Conservation (phyloP, 2,888 invertebrate genomes). For the Hydropsyche betteni region DNA sequence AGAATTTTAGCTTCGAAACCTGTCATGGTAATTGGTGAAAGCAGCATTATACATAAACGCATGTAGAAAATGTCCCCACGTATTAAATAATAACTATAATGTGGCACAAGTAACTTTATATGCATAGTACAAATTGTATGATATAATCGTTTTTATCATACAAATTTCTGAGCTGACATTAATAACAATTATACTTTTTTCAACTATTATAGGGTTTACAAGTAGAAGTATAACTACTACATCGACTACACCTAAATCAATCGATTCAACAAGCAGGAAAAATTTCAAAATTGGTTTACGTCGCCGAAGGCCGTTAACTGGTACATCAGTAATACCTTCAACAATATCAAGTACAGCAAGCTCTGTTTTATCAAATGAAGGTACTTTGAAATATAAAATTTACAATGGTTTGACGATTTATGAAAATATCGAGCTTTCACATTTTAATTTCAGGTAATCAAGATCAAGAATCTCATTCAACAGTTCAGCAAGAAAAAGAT, state of each 20-base stretch:
- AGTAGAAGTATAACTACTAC: constrained; percentile 23
- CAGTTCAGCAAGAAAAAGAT: constrained; percentile 50
- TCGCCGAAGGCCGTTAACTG: constrained; percentile 38
- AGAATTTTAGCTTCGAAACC: neutral
- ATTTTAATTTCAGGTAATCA: constrained; percentile 27
- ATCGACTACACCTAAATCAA: constrained; percentile 5
- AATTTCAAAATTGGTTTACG: constrained; percentile 45
- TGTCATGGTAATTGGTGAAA: constrained; percentile 31
- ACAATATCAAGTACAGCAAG: constrained; percentile 52
- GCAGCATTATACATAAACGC: neutral
- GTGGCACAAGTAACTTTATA: neutral
- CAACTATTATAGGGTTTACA: constrained; percentile 7
- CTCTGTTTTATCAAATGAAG: too few relatives aligned
- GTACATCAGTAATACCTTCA: constrained; percentile 53
- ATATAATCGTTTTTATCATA: neutral
- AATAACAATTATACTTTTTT: neutral
- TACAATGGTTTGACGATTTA: neutral
- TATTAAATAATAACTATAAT: constrained; percentile 8
- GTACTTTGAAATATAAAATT: neutral
- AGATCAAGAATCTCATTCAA: constrained; percentile 50
- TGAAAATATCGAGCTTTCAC: neutral
- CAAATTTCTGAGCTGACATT: neutral
- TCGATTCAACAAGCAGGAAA: constrained; percentile 41
- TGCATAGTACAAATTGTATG: neutral
- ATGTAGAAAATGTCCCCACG: neutral